A percentile compares a stretch with the other conserved stretches of the same genome.
These are phyloP conservation scores for Numida meleagris DNA, from an alignment of 2,113 vertebrate species.

Conservation along the genomic window DNA sequence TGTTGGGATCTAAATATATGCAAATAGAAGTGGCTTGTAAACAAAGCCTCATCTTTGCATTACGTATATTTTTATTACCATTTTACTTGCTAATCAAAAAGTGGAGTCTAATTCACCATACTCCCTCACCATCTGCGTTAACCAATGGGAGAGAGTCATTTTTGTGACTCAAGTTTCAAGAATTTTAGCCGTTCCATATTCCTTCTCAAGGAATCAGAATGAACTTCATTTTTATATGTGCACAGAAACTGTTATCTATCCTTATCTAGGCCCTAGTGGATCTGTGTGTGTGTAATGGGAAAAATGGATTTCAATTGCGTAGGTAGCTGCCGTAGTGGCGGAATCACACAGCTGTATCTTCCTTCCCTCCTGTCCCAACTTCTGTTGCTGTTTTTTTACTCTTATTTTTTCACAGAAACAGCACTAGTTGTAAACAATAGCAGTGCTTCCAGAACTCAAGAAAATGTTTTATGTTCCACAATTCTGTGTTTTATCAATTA, in stretches of 20 bases:
- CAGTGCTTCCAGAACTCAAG: neutral
- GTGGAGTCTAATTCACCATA: neutral
- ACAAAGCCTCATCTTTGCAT: neutral
- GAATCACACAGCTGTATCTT: neutral
- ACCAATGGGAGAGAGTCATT: neutral
- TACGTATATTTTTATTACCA: neutral
- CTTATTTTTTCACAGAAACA: neutral
- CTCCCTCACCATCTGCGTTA: neutral
- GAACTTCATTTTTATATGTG: neutral
- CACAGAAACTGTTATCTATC: neutral
- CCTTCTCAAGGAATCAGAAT: neutral
- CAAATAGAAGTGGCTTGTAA: neutral
- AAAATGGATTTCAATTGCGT: neutral
- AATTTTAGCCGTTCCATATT: conserved; percentile 15
- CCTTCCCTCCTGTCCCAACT: rapidly evolving
- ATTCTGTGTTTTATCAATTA: neutral
- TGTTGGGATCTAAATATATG: neutral
- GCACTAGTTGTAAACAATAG: neutral
- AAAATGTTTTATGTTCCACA: neutral
- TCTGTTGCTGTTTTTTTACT: neutral
- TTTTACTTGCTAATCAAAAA: neutral
- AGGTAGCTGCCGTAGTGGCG: neutral
- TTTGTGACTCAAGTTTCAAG: conserved; percentile 45
- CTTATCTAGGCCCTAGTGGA: neutral
- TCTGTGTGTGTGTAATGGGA: neutral